Evolutionary conservation across 2,797 vertebrate species (phyloP).

Genomic region (Phoxinus dragarum): DNA sequence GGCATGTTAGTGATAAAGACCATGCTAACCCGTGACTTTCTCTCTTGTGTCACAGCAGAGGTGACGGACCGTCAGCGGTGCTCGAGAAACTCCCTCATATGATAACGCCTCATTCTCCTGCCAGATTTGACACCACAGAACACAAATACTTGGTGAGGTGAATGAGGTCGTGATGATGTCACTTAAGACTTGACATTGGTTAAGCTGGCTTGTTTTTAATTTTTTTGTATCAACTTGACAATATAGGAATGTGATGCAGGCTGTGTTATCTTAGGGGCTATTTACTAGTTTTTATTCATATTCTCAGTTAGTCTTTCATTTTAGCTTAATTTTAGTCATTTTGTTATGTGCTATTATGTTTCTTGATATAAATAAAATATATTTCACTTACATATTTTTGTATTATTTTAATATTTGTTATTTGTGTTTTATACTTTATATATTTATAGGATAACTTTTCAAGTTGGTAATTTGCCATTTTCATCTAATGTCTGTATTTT

Average conservation of each 20-base stretch:
- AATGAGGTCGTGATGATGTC: neutral
- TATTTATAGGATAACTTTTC: too few species aligned
- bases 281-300: too few species aligned
- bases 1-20: constrained; percentile 2
- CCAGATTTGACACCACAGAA: neutral
- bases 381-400: too few species aligned
- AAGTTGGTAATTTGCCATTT: too few species aligned
- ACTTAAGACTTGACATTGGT: neutral
- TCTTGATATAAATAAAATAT: too few species aligned
- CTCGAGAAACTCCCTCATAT: neutral
- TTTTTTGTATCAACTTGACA: neutral
- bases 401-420: too few species aligned
- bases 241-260: neutral
- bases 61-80: neutral
- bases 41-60: constrained; percentile 4
- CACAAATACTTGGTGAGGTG: neutral
- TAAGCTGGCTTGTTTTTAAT: neutral
- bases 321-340: too few species aligned
- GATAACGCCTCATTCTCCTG: neutral
- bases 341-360: too few species aligned
- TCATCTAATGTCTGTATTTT: too few species aligned
- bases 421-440: too few species aligned
- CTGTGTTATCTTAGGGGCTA: neutral
- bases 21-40: neutral
- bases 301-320: too few species aligned